Evolutionary conservation across 2,797 vertebrate genomes (phyloP), one percentile per base, ranked within the genome.

Genomic region (Lagorchestes hirsutus): DNA sequence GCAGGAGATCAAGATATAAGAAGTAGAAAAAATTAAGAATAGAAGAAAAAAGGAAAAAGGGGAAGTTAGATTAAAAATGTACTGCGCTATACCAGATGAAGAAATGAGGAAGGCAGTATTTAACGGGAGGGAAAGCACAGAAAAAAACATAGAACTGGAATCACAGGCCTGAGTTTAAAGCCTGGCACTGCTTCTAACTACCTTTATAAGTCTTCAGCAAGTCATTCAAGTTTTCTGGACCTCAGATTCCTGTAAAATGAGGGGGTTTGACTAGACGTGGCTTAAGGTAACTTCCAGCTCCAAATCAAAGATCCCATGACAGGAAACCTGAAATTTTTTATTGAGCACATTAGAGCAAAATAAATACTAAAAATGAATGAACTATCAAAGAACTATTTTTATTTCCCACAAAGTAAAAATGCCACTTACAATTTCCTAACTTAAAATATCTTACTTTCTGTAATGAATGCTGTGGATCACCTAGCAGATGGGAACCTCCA

Each of bases 1-100:
- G 16, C 93, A 93, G 22, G n/a, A 90, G 90, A 96, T 54, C 4
- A 55, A n/a, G 16, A 94, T 87, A 92, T n/a, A 57, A 46, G 18
- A 12, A 46, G 40, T 11, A 18, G 18, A 0, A 0, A 14, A 28
- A 3, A 5, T 55, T 0, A 1, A 56, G 34, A 50, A 46, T 16
- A 16, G 34, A 28, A 34, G 55, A 13, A 10, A 90, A 54, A 59
- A 8, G 50, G 50, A 54, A 59, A 18, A 67, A 5, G 28, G 52
- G 24, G 54, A 13, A 91, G 24, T 92, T 6, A 54, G 52, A 55
- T 8, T 13, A 46, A 87, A 67, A 56, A 9, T 18, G 24, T 96
- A 10, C 10, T 91, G 28, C 5, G 12, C 74, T 46, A 82, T 27
- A 24, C 9, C 22, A 91, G 90, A 91, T 91, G 54, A 54, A 27